Base-by-base conservation (phyloP, 1,140 invertebrate genomes). In the Brachionus rotundiformis region DNA sequence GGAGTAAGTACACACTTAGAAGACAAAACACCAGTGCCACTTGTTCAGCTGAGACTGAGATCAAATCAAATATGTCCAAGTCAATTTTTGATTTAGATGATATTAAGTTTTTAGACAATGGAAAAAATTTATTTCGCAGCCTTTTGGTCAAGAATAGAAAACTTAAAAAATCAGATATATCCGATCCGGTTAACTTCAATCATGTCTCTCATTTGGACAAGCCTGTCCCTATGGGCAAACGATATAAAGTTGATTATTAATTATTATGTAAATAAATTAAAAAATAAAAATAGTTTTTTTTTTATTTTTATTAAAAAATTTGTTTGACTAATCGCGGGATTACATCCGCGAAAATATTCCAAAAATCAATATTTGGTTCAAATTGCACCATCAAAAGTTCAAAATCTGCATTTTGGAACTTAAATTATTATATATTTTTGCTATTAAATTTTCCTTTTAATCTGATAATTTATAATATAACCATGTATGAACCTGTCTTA, bases 101-200 rank as follows among this genome's bases (percentile, higher is more conserved):
- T 23, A 10, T 41, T 23, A 73, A 73, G 25, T 19, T 73, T 41
- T 23, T 73, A 2, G 33, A 73, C 25, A 44, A 41, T 73, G 36
- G 33, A 29, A 73, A 73, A 41, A 73, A 73, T 73, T 44, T 44
- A 16, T 73, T 73, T 25, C 13, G 13, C 1, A 73, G 23, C 27
- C 36, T 73, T 23, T 59, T 63, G 44, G 6, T 79, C 19, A 79
- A 63, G 54, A 79, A 25, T 63, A 61, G 54, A 79, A 79, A 79
- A 19, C 47, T 79, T 25, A 79, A 79, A 79, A 79, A 79, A 63
- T 59, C 47, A 39, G 76, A 79, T 54, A 79, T 79, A 13, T 79
- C 76, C 19, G 47, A 41, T 25, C 76, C 76, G 76, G 59, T 79
- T 39, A 63, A 79, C 19, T 79, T 79, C 59, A 63, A 31, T 79